These are phyloP conservation scores for Cybosia mesomella DNA, from an alignment of 2,888 invertebrate genomes.

Conservation along the genomic window DNA sequence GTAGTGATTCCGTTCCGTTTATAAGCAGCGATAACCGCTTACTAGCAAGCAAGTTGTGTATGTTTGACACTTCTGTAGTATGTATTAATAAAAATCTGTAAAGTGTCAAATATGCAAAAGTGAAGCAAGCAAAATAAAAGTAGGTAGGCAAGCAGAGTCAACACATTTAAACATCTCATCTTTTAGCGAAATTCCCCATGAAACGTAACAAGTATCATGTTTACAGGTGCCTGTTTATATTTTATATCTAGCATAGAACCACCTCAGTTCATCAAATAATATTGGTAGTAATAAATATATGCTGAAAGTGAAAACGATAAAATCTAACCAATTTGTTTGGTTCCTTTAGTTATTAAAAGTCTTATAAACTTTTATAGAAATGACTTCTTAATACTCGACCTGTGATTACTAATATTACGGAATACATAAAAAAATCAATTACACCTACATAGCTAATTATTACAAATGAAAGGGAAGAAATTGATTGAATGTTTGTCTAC, in stretches of 20 bases:
- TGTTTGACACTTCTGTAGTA: no score
- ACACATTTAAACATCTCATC: neutral
- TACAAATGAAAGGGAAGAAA: neutral
- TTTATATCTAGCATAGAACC: conserved; percentile 35
- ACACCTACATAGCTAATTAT: neutral
- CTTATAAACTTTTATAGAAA: conserved; percentile 33
- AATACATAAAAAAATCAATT: neutral
- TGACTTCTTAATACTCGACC: conserved; percentile 20
- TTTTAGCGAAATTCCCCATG: neutral
- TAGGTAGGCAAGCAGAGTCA: neutral
- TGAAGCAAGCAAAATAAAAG: neutral
- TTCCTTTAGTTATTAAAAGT: conserved; percentile 34
- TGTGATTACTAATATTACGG: conserved; percentile 16
- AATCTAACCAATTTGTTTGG: conserved; percentile 39
- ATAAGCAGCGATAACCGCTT: neutral
- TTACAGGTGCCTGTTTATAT: conserved; percentile 6
- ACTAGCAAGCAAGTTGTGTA: neutral
- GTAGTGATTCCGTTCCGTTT: neutral
- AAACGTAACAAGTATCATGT: neutral
- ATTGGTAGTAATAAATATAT: conserved; percentile 29
- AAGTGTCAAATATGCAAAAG: neutral
- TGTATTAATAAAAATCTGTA: no score
- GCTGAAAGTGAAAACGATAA: conserved; percentile 50
- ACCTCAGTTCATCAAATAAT: conserved; percentile 27
- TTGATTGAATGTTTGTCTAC: neutral